Evolutionary conservation across 1,140 invertebrate genomes (phyloP).

Genomic region (Ruditapes philippinarum): DNA sequence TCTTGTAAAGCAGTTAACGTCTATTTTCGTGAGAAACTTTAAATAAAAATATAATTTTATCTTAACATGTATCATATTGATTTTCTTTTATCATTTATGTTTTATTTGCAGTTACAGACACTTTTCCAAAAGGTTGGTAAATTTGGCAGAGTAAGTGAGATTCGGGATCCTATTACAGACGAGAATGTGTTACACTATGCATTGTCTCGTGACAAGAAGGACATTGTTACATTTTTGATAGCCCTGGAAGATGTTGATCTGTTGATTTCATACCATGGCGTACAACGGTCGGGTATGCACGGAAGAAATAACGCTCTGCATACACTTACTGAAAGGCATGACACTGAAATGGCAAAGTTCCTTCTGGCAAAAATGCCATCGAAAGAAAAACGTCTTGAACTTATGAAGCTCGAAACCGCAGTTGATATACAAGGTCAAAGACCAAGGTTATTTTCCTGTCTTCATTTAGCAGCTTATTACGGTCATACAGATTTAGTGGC

Average conservation of each 20-base stretch:
- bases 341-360: slow-evolving; percentile 72
- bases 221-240: slow-evolving; percentile 68
- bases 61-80: too few relatives aligned
- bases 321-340: slow-evolving; percentile 75
- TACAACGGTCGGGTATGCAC: slow-evolving; percentile 57
- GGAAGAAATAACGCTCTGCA: slow-evolving; percentile 78
- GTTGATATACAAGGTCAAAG: slow-evolving; percentile 82
- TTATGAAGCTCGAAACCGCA: slow-evolving; percentile 78
- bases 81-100: too few relatives aligned
- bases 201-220: slow-evolving; percentile 61
- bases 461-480: slow-evolving; percentile 81
- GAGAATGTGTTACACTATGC: slow-evolving; percentile 78
- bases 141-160: background rate
- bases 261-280: slow-evolving; percentile 67
- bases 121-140: background rate
- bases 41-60: too few relatives aligned
- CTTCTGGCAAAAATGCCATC: slow-evolving; percentile 70
- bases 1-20: too few relatives aligned
- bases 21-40: too few relatives aligned
- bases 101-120: background rate
- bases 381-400: slow-evolving; percentile 34
- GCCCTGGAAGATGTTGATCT: slow-evolving; percentile 64
- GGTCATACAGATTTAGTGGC: slow-evolving; percentile 79
- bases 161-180: slow-evolving; percentile 64
- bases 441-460: slow-evolving; percentile 80